Conservation (phyloP, 2,888 invertebrate genomes). For the Aspidiotus rigidus region DNA sequence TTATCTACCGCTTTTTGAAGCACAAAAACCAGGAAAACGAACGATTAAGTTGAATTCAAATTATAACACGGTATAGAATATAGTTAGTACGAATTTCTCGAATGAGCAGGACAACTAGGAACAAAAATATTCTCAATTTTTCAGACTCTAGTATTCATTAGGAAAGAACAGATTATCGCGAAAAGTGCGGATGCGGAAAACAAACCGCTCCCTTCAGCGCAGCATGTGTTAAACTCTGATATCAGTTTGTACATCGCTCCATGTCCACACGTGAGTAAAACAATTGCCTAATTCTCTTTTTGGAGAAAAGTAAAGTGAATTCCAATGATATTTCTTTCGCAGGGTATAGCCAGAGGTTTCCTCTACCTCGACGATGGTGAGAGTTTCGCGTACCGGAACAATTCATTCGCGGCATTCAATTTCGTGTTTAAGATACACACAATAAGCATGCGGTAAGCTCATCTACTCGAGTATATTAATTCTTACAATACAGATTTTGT, state of each 20-base stretch:
- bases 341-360: constrained; percentile 63
- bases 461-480: too few species aligned
- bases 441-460: too few species aligned
- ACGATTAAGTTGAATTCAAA: neutral
- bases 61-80: too few species aligned
- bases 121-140: constrained; percentile 35
- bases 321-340: constrained; percentile 31
- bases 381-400: constrained; percentile 66
- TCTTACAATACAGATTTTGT: too few species aligned
- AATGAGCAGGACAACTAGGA: too few species aligned
- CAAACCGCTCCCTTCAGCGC: constrained; percentile 73
- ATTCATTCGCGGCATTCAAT: constrained; percentile 61
- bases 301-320: neutral
- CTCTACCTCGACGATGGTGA: constrained; percentile 88
- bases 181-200: constrained; percentile 60
- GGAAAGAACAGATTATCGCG: constrained; percentile 82
- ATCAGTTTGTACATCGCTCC: constrained; percentile 81
- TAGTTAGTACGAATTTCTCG: too few species aligned
- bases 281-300: neutral
- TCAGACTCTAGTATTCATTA: constrained; percentile 85
- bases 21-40: constrained; percentile 42
- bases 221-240: constrained; percentile 81
- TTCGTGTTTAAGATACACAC: constrained; percentile 42
- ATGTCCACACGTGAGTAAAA: constrained; percentile 48
- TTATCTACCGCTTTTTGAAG: constrained; percentile 59